These are phyloP conservation scores for Catocala sponsa DNA, from an alignment of 2,888 invertebrate species.

Conservation along the genomic window DNA sequence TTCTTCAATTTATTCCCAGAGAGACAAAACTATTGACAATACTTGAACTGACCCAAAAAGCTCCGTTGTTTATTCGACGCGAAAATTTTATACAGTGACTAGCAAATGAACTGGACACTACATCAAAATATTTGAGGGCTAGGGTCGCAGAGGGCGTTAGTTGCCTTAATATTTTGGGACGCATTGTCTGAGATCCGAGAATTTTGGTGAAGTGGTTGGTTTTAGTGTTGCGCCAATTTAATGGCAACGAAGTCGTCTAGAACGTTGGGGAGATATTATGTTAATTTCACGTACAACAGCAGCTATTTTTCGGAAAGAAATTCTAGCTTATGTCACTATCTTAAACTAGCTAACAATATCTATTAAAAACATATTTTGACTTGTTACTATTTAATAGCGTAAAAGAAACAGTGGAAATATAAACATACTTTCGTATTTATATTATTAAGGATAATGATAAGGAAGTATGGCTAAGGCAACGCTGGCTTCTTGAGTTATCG, in stretches of 20 bases:
- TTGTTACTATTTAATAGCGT: too few relatives aligned
- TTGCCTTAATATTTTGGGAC: constrained; percentile 32
- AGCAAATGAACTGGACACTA: constrained; percentile 33
- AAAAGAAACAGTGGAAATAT: too few relatives aligned
- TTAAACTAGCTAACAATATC: too few relatives aligned
- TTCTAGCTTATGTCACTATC: too few relatives aligned
- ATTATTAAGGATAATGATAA: too few relatives aligned
- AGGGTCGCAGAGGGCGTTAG: constrained; percentile 19
- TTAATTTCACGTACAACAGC: constrained; percentile 3
- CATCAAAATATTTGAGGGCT: constrained; percentile 38
- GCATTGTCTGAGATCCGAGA: constrained; percentile 19
- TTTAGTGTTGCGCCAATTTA: constrained; percentile 16
- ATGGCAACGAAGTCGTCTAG: background rate
- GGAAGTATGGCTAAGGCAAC: too few relatives aligned
- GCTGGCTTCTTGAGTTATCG: too few relatives aligned
- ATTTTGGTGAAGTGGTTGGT: constrained; percentile 19
- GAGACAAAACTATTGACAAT: background rate
- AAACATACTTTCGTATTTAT: too few relatives aligned
- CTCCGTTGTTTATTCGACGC: background rate
- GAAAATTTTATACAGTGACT: constrained; percentile 3
- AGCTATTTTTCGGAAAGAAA: too few relatives aligned
- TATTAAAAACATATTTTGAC: too few relatives aligned
- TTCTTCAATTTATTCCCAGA: too few relatives aligned
- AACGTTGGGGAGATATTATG: constrained; percentile 2
- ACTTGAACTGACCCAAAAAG: background rate